Evolutionary conservation across 2,113 vertebrate genomes (phyloP).

Genomic region (Mirza zaza): DNA sequence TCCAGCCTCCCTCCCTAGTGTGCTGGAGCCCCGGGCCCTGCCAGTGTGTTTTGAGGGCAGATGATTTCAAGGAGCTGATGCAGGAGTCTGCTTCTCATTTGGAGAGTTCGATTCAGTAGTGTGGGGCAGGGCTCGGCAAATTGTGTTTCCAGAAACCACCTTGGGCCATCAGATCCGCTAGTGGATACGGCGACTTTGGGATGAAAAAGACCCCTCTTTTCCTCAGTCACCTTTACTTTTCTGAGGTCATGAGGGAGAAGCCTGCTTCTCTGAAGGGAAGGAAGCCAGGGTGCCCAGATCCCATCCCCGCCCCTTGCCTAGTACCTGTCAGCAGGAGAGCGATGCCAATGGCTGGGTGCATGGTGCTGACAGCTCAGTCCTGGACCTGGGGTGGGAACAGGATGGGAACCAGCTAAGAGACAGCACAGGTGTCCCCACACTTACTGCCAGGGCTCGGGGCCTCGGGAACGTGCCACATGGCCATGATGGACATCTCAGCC

Average conservation of each 20-base stretch:
- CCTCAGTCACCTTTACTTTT: background rate
- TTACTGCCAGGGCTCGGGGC: background rate
- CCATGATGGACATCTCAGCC: background rate
- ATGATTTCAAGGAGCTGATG: background rate
- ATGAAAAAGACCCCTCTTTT: background rate
- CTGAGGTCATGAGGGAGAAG: background rate
- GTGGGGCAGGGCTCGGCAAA: background rate
- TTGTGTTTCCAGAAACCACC: background rate
- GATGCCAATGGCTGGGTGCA: slow-evolving; percentile 80
- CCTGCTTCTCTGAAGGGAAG: background rate
- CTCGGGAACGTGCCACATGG: background rate
- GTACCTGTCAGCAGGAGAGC: slow-evolving; percentile 85
- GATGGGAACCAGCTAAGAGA: slow-evolving; percentile 6
- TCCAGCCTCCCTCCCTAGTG: background rate
- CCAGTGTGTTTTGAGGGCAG: background rate
- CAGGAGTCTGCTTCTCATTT: background rate
- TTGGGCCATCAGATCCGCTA: background rate
- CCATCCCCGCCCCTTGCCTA: background rate
- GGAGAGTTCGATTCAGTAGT: background rate
- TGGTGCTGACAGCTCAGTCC: slow-evolving; percentile 55
- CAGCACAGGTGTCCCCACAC: background rate
- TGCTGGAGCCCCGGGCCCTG: background rate
- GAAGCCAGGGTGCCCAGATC: background rate
- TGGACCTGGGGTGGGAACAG: slow-evolving; percentile 31
- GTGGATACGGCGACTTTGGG: background rate